Base-by-base conservation (phyloP, 2,888 invertebrate genomes). In the Himalopsyche tibetana region DNA sequence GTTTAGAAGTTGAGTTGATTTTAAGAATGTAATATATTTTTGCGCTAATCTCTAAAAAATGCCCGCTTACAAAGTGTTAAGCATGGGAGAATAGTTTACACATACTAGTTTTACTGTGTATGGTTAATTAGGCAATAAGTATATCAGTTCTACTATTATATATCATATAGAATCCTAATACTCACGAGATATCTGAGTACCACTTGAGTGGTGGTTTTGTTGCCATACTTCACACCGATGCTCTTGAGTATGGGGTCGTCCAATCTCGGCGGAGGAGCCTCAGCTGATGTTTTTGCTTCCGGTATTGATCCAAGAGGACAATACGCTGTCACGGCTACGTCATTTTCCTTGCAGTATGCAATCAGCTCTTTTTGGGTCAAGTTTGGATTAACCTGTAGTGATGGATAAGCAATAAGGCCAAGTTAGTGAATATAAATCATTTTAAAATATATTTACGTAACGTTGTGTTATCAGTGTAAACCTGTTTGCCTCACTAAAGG, bases 271-370 rank as follows among this genome's bases (percentile, higher is more conserved):
- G 92, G 90, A 0, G 94, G 94, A 4, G 93, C 93, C 81, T 91
- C 93, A n/a, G 15, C 91, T 90, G 91, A 94, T 42, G 91, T 93
- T 89, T 91, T 90, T 74, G 91, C 94, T 90, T 90, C 92, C 86
- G 89, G 94, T 89, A 90, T 93, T 89, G 89, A 93, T 89, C 89
- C 95, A 91, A 98, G 93, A 0, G 97, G 97, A 85, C 95, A 95
- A 91, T 96, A 98, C 0, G 94, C 97, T 90, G 94, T 95, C 88
- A 98, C 91, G 0, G 93, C 92, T 38, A 98, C 95, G 17, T 93
- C 94, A n/a, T 94, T 93, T 40, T 94, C 91, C 84, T 94, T 94
- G 90, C 96, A 95, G 89, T 95, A 96, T 3, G 95, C 91, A 0
- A 95, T 94, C 56, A 96, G 89, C 84, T 95, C 93, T 87, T 94